phyloP scores from a whole-genome alignment of 92 coral and sea anemone species.

The Parazoanthus atlanticus region DNA sequence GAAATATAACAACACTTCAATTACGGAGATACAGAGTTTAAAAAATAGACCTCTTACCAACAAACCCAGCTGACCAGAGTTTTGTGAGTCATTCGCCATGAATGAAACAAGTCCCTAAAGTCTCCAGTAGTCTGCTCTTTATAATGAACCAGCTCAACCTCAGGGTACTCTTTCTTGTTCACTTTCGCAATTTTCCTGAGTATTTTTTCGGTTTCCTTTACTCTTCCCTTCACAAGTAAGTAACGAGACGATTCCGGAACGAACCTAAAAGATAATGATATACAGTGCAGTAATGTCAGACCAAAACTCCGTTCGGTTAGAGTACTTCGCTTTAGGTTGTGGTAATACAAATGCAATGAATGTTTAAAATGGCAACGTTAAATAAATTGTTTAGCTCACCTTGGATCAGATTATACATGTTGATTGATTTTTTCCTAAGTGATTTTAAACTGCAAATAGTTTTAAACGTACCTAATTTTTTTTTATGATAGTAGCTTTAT shows the following conservation, averaged over 20 bases:
- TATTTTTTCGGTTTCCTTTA: slow-evolving; percentile 52
- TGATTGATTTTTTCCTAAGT: too few species aligned
- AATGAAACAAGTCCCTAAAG: slow-evolving; percentile 71
- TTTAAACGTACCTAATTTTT: too few species aligned
- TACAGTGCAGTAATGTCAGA: background rate
- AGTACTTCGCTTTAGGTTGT: too few species aligned
- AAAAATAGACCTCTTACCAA: slow-evolving; percentile 52
- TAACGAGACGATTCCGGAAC: slow-evolving; percentile 71
- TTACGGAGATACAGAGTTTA: background rate
- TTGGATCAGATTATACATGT: too few species aligned
- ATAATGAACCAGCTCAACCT: slow-evolving; percentile 46
- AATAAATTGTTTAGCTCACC: too few species aligned
- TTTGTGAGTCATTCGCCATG: slow-evolving; percentile 59
- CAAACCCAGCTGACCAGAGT: slow-evolving; percentile 73
- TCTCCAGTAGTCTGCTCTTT: slow-evolving; percentile 41
- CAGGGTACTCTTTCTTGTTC: slow-evolving; percentile 59
- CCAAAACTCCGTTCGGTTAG: background rate
- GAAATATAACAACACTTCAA: too few species aligned
- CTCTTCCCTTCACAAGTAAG: slow-evolving; percentile 59
- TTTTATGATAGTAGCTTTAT: too few species aligned
- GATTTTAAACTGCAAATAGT: too few species aligned
- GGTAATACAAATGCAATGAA: too few species aligned
- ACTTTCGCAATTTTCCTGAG: slow-evolving; percentile 55
- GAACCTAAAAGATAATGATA: slow-evolving; percentile 39
- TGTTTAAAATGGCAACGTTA: too few species aligned